Percentiles rank a stretch among this genome's conserved stretches.
Conservation (phyloP, 2,888 invertebrate genomes). For the Oithona nana region DNA sequence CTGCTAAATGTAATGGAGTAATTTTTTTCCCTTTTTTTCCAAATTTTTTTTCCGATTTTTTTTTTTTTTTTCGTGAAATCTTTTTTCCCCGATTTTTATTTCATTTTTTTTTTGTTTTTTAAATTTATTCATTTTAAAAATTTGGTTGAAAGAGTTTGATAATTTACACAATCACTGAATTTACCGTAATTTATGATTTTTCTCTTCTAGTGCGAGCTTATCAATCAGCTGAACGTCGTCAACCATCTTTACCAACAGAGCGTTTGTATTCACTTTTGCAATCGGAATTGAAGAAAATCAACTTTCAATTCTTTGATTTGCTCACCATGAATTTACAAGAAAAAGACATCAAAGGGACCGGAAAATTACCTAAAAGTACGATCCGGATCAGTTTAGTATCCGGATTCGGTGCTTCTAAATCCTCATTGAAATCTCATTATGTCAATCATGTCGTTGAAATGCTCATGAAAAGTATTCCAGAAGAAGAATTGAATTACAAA, state of each 20-base stretch:
- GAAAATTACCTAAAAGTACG: neutral
- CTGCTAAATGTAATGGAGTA: no score
- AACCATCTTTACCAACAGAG: neutral
- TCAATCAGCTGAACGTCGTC: neutral
- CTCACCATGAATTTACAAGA: neutral
- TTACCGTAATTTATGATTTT: no score
- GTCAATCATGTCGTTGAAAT: neutral
- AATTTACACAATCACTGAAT: no score
- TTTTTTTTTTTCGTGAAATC: no score
- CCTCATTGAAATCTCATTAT: neutral
- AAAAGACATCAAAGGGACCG: neutral
- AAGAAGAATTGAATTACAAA: neutral
- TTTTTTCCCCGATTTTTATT: no score
- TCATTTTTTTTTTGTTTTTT: no score
- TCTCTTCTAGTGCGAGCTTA: constrained; percentile 45
- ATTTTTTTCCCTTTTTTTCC: no score
- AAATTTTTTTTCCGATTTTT: no score
- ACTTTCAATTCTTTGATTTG: neutral
- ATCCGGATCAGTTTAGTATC: neutral
- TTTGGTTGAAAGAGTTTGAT: no score
- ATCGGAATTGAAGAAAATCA: constrained; percentile 5
- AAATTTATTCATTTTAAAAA: no score
- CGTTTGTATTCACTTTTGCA: constrained; percentile 2
- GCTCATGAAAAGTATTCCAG: neutral
- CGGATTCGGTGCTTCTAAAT: neutral